Conservation (phyloP, 2,113 vertebrate genomes). For the Lethenteron reissneri region DNA sequence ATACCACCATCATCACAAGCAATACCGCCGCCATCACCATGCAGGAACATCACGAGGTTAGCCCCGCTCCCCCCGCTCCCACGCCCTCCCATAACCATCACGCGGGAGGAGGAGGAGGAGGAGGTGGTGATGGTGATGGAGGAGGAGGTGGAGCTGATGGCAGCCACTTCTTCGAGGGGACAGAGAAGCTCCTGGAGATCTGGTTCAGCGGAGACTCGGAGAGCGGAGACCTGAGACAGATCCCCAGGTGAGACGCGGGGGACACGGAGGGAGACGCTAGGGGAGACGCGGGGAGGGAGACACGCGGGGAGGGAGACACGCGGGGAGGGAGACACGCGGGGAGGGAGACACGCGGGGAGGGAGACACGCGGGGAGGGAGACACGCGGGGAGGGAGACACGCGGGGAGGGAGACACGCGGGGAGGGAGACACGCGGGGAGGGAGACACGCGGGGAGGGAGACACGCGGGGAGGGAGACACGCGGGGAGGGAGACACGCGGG, state of each 20-base stretch:
- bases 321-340: constrained; percentile 2
- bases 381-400: background rate
- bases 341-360: background rate
- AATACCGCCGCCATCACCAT: too few relatives aligned
- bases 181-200: constrained; percentile 93
- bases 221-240: constrained; percentile 79
- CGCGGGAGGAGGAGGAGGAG: too few relatives aligned
- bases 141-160: constrained; percentile 34
- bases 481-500: background rate
- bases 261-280: too few relatives aligned
- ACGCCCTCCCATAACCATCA: too few relatives aligned
- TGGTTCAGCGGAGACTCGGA: constrained; percentile 89
- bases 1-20: too few relatives aligned
- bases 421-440: constrained; percentile 6
- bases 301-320: background rate
- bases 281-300: background rate
- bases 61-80: too few relatives aligned
- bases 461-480: background rate
- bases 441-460: constrained; percentile 4
- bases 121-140: constrained; percentile 33
- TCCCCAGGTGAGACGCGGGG: constrained; percentile 42
- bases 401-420: background rate
- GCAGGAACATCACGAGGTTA: too few relatives aligned
- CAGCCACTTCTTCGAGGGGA: constrained; percentile 98
- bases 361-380: background rate